Conservation (phyloP, 2,113 vertebrate genomes). For the Dermatemys mawii region DNA sequence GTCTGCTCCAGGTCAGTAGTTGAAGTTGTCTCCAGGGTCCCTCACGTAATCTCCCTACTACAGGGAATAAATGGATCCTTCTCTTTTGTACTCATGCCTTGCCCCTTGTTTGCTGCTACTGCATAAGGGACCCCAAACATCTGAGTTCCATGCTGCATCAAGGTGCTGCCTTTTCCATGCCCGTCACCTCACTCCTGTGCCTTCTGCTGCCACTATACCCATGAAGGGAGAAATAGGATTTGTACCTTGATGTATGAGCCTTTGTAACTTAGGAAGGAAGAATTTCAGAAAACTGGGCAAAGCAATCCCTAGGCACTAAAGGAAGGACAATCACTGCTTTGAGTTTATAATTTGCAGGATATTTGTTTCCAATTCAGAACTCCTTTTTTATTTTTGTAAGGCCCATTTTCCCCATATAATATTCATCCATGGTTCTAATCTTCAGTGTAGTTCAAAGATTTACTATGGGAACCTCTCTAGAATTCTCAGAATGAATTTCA, state of each 20-base stretch:
- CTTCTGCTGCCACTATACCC: not conserved
- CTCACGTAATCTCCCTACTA: not conserved
- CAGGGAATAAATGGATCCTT: not conserved
- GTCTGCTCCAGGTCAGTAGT: not conserved
- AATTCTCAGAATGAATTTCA: constrained; percentile 72
- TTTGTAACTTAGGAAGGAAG: not conserved
- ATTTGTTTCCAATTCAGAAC: not conserved
- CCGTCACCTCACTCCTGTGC: fast-evolving
- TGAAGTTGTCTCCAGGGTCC: not conserved
- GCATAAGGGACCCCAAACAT: not conserved
- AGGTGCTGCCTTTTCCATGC: not conserved
- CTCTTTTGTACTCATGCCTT: not conserved
- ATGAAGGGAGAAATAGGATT: not conserved
- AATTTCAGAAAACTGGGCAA: not conserved
- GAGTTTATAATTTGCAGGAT: not conserved
- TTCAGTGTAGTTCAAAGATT: constrained; percentile 39
- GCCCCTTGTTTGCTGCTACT: fast-evolving
- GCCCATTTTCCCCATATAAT: not conserved
- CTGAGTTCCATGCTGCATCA: not conserved
- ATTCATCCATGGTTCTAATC: constrained; percentile 71
- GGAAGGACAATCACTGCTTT: not conserved
- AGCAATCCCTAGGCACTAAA: not conserved
- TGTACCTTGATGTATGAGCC: fast-evolving
- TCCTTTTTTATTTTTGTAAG: not conserved
- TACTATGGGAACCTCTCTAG: constrained; percentile 70